Conservation (phyloP, 2,113 vertebrate genomes). For the Euleptes europaea region DNA sequence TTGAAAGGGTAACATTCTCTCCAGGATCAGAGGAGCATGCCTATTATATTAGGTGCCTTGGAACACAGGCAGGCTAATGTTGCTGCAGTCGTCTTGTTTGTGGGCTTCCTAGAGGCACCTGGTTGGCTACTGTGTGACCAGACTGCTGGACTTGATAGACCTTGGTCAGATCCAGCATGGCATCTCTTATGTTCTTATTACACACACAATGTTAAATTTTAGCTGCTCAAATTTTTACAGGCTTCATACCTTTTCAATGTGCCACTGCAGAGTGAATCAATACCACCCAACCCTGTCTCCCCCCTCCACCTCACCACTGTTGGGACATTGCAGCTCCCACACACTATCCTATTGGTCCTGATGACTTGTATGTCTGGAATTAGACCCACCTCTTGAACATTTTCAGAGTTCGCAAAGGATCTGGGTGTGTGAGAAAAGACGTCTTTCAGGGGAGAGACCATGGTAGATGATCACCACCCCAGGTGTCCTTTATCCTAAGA, state of each 20-base stretch:
- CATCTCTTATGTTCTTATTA: too few relatives aligned
- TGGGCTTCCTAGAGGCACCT: too few relatives aligned
- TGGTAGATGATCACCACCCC: not conserved
- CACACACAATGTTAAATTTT: not conserved
- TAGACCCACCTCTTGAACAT: not conserved
- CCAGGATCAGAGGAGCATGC: too few relatives aligned
- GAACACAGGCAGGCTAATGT: too few relatives aligned
- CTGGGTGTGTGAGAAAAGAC: not conserved
- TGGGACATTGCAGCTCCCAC: not conserved
- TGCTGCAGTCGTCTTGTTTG: too few relatives aligned
- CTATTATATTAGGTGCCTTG: too few relatives aligned
- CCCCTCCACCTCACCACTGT: not conserved
- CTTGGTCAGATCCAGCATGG: too few relatives aligned
- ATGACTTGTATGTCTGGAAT: not conserved
- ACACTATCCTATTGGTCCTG: not conserved
- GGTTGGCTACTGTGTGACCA: too few relatives aligned
- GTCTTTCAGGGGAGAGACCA: not conserved
- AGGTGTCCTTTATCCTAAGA: not conserved
- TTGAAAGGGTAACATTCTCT: too few relatives aligned
- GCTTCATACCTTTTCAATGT: not conserved
- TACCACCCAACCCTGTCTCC: not conserved
- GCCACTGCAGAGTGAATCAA: not conserved
- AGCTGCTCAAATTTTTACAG: not conserved
- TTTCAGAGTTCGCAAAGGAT: not conserved
- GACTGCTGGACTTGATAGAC: too few relatives aligned